Evolutionary conservation across 2,888 invertebrate genomes (phyloP), one percentile per base, ranked within the genome.

Genomic region (Eugnorisma glareosa): DNA sequence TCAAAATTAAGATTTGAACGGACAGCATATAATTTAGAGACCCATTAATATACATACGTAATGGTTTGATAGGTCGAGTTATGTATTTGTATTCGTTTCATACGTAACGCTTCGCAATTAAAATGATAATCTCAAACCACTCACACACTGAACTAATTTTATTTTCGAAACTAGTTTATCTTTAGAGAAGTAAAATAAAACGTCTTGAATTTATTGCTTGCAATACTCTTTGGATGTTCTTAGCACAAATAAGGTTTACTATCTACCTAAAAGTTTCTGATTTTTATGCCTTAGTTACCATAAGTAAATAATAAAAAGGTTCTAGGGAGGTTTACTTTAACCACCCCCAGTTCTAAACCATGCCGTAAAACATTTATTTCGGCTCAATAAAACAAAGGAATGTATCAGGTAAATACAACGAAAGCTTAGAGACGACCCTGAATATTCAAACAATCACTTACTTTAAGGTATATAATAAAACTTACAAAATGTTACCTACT

Each of bases 401-500:
- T 28, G 4, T 43, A 67, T 45, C 76, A 75, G 76, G 82, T 77
- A 77, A 75, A 81, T 74, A 85, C 40, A n/a, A n/a, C 68, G 72
- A 75, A 81, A 78, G 71, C 67, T 81, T 68, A 69, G 71, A 64
- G 74, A 40, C 77, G 75, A 64, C 67, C 73, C 69, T 84, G 75
- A 82, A 83, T 82, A 84, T 83, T 85, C 73, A 83, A 86, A 84
- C 82, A 86, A 87, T 79, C 67, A 85, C 73, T 86, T 85, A 86
- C 82, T 85, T 4, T 79, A 72, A 54, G 67, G 57, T 48, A 40
- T 63, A 75, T 76, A 87, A 83, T 77, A 81, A 82, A 85, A 79
- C 40, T 81, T 69, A 84, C 79, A 84, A 86, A 51, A 83, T 75
- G 57, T 74, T 63, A 57, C 45, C 37, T 37, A 81, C 70, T 83